phyloP scores from a whole-genome alignment of 1,140 invertebrate species.

The Leptinotarsa defecta region DNA sequence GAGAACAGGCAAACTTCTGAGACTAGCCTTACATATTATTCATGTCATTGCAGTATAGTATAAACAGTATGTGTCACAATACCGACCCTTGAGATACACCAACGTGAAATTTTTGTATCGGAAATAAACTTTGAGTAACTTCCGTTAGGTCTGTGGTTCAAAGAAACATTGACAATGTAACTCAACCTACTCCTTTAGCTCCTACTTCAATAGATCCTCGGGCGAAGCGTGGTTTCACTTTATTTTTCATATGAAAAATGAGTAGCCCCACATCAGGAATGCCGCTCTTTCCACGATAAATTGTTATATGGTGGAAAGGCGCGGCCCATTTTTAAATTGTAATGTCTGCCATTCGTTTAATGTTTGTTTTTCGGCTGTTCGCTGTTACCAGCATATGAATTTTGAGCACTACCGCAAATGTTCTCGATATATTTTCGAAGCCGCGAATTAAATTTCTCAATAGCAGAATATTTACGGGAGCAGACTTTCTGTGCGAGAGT shows the following conservation, averaged over 20 bases:
- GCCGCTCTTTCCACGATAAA: not conserved
- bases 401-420: not conserved
- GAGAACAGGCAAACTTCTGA: too few relatives aligned
- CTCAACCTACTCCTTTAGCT: too few relatives aligned
- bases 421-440: not conserved
- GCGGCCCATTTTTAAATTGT: not conserved
- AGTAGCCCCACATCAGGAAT: not conserved
- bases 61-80: too few relatives aligned
- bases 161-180: too few relatives aligned
- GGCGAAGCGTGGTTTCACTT: not conserved
- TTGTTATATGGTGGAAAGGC: not conserved
- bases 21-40: too few relatives aligned
- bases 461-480: not conserved
- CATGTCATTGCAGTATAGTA: too few relatives aligned
- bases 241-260: conserved; percentile 1
- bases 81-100: too few relatives aligned
- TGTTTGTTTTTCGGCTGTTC: conserved; percentile 5
- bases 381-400: conserved; percentile 1
- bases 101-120: too few relatives aligned
- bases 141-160: too few relatives aligned
- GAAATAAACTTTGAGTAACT: too few relatives aligned
- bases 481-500: too few relatives aligned
- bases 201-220: not conserved
- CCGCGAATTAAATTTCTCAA: not conserved
- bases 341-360: conserved; percentile 2